phyloP scores from a whole-genome alignment of 2,888 invertebrate species.

The Ligdia adustata region DNA sequence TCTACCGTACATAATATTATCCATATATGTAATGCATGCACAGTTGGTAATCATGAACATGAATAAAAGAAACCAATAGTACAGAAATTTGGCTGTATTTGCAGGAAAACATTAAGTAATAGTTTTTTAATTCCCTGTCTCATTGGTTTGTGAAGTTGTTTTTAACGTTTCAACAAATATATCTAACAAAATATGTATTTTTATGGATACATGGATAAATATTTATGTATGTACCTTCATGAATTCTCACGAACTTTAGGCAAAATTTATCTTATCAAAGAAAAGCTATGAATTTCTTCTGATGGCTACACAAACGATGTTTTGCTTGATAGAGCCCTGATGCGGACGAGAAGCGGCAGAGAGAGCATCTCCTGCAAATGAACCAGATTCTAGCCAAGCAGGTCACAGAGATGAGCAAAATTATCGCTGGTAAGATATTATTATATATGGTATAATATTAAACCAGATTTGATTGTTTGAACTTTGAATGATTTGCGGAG shows the following conservation, averaged over 20 bases:
- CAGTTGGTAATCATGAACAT: too few relatives aligned
- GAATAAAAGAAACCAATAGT: too few relatives aligned
- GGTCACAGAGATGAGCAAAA: slow-evolving; percentile 97
- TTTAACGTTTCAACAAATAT: too few relatives aligned
- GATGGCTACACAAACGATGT: slow-evolving; percentile 73
- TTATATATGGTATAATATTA: slow-evolving; percentile 16
- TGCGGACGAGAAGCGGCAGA: slow-evolving; percentile 92
- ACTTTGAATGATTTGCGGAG: slow-evolving; percentile 17
- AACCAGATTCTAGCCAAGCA: slow-evolving; percentile 96
- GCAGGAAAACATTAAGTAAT: too few relatives aligned
- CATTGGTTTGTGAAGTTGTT: too few relatives aligned
- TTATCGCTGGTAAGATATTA: slow-evolving; percentile 96
- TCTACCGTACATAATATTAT: too few relatives aligned
- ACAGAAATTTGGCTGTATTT: too few relatives aligned
- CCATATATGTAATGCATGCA: too few relatives aligned
- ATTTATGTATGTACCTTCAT: too few relatives aligned
- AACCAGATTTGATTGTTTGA: slow-evolving; percentile 20
- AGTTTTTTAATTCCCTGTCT: too few relatives aligned
- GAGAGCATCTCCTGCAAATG: slow-evolving; percentile 94
- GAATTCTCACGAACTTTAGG: neutral
- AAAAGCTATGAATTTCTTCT: slow-evolving; percentile 76
- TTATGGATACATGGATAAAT: too few relatives aligned
- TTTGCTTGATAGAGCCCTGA: slow-evolving; percentile 86
- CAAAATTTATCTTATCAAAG: slow-evolving; percentile 40
- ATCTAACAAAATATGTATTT: too few relatives aligned